Conservation (phyloP, 1,140 invertebrate species). For the Polyergus mexicanus region DNA sequence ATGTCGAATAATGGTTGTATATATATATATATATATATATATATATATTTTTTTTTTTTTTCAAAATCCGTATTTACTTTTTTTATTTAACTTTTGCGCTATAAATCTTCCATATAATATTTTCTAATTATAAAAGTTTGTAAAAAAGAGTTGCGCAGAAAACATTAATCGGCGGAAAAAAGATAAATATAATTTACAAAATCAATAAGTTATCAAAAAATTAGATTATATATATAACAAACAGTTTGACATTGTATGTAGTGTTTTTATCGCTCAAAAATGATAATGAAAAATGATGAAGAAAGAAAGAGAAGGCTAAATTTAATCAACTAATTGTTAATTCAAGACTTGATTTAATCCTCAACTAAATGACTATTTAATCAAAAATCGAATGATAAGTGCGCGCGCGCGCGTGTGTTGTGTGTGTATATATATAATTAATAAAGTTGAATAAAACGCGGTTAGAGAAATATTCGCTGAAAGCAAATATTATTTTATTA, state of each 20-base stretch:
- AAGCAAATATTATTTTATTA: constrained; percentile 37
- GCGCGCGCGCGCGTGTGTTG: too few species aligned
- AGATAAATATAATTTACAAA: background rate
- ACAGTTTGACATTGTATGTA: background rate
- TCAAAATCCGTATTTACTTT: background rate
- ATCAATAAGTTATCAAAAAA: background rate
- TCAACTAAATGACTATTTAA: too few species aligned
- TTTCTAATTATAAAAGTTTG: background rate
- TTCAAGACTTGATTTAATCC: background rate
- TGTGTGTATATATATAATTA: background rate
- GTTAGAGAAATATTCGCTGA: background rate
- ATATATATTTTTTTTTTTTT: too few species aligned
- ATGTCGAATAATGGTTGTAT: background rate
- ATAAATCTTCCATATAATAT: background rate
- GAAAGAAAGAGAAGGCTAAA: too few species aligned
- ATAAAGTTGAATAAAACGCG: constrained; percentile 30
- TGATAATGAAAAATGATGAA: too few species aligned
- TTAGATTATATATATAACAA: background rate
- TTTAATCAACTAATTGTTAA: too few species aligned
- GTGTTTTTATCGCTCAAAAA: background rate
- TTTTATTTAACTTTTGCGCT: background rate
- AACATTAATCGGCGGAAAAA: background rate
- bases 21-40: too few species aligned
- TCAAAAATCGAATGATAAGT: too few species aligned
- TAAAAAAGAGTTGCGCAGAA: background rate